Evolutionary conservation across 2,888 invertebrate species (phyloP).

Genomic region (Drosophila mettleri): DNA sequence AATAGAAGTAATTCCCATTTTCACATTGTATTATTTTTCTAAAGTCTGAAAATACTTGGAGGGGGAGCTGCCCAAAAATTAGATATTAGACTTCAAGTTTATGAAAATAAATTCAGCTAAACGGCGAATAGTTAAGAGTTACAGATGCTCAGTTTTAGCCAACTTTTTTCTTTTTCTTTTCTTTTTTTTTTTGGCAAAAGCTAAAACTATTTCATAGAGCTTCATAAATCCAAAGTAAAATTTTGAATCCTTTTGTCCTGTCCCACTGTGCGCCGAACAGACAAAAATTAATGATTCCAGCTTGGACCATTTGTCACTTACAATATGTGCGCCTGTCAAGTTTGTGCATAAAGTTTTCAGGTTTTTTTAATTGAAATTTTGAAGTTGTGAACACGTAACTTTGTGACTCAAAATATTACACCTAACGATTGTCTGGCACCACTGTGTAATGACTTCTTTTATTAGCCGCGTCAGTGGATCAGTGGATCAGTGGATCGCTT

Average conservation of each 20-base stretch:
- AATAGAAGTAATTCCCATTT: slow-evolving; percentile 6
- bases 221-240: too few species aligned
- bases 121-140: not conserved
- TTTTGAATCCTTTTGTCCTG: too few species aligned
- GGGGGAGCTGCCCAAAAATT: not conserved
- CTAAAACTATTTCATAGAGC: too few species aligned
- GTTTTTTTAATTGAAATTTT: not conserved
- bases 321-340: not conserved
- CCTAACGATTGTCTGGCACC: not conserved
- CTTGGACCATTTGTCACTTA: too few species aligned
- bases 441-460: slow-evolving; percentile 24
- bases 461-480: not conserved
- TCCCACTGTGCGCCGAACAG: too few species aligned
- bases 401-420: not conserved
- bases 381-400: not conserved
- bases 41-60: not conserved
- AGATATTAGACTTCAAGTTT: not conserved
- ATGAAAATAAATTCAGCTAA: not conserved
- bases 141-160: not conserved
- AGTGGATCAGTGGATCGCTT: slow-evolving; percentile 6
- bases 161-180: too few species aligned
- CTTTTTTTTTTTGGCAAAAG: too few species aligned
- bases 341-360: not conserved
- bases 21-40: not conserved
- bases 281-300: too few species aligned